Base-by-base conservation (phyloP, 2,797 vertebrate species). In the Epinephelus coioides region DNA sequence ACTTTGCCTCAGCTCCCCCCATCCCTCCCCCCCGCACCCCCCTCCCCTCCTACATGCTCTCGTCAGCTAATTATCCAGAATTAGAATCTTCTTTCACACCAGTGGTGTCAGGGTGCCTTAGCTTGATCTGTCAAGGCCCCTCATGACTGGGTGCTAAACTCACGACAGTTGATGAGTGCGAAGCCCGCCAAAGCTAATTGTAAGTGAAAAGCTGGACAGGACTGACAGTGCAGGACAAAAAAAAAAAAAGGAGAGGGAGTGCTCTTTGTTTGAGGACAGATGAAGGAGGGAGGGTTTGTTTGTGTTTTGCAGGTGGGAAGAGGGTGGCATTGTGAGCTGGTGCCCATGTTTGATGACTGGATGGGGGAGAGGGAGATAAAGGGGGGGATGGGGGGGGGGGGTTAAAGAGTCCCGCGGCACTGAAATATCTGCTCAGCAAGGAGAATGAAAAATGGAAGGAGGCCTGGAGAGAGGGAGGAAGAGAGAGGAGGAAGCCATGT, bases 151-250 rank as follows among this genome's bases (percentile, higher is more conserved):
- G 94, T 94, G 96, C 93, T 95, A 96, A 95, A 95, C 93, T 95
- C 82, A 83, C 83, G 94, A 95, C 95, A 95, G 93, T 90, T 95
- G 95, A 95, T 83, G 94, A 95, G 94, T 91, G 91, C 86, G 90
- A 94, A 91, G 92, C 90, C 94, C 93, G 95, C 92, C 89, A 94
- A 93, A 92, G 95, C 95, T 98, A 97, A 97, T 97, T 96, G 94
- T 91, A 96, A 96, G 96, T 97, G 97, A 98, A 97, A 97, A 96
- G 97, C 96, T 96, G 96, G 97, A 97, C 96, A 96, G 96, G 87
- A 92, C 91, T 93, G 94, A 95, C 92, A 86, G 84, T 81, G 81
- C 76, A 73, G 74, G 72, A 50, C 49, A 56, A 44, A 43, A 81
- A 30, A 30, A 27, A 74, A 71, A 63, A 71, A 74, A 71, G 60